Evolutionary conservation across 2,113 vertebrate species (phyloP), one percentile per base, ranked within the genome.

Genomic region (Mirounga angustirostris): DNA sequence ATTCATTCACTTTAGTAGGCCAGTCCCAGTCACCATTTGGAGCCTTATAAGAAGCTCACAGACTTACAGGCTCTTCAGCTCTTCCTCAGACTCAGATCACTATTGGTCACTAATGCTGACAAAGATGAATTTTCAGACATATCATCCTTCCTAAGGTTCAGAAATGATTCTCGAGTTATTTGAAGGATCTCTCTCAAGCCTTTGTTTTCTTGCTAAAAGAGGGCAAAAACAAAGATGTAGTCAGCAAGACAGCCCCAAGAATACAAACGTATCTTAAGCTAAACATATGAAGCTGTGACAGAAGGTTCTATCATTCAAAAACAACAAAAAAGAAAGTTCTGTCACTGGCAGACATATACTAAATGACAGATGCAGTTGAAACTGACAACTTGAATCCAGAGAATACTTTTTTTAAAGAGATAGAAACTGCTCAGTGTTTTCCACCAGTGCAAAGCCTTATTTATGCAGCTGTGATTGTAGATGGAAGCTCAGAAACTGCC

Each of bases 101-200:
- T 98, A 81, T 98, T 99, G 85, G 99, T 99, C 89, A 99, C 98
- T 78, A 99, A 97, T 0, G 99, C 99, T 4, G 99, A 99, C 89
- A 99, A 98, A 46, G 99, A 99, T 0, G 99, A 99, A 98, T 98
- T 99, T 93, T 99, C 99, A 2, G 99, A 99, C 0, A 96, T 92
- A 30, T 99, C 99, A 0, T 99, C 99, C 96, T 99, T 99, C 97
- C 99, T 99, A 52, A 99, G 99, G 91, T 99, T 98, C 97, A 99
- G 98, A 98, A 99, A 99, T 0, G 99, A 99, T 97, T 99, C 99
- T 54, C 99, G 99, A 78, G 99, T 99, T 98, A 99, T 99, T 90
- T 99, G 99, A 95, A 99, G 99, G 91, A 99, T 99, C 98, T 99
- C 99, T 97, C 99, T 98, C 81, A 99, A 99, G 86, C 99, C 99